Percentiles rank a stretch among this genome's conserved stretches.
Evolutionary conservation across 2,888 invertebrate genomes (phyloP).

Genomic region (Mythimna vitellina): DNA sequence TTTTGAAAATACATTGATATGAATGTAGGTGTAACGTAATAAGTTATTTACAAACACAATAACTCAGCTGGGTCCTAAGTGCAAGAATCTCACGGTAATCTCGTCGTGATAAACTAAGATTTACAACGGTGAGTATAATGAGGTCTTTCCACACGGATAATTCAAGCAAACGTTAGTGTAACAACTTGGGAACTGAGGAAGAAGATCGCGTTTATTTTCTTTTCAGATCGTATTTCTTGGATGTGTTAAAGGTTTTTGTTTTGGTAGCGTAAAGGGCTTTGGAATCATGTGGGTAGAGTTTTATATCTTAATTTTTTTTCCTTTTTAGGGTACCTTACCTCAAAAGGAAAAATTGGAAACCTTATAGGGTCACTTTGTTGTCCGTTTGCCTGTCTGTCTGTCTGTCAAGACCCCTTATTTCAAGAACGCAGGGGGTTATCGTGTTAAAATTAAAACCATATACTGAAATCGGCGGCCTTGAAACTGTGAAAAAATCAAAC

Average conservation of each 20-base stretch:
- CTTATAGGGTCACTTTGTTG: too few relatives aligned
- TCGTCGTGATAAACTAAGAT: slow-evolving; percentile 51
- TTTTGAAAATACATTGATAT: slow-evolving; percentile 4
- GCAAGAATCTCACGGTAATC: slow-evolving; percentile 34
- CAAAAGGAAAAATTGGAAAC: too few relatives aligned
- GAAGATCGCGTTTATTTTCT: slow-evolving; percentile 16
- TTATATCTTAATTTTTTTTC: background rate
- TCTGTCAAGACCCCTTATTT: too few relatives aligned
- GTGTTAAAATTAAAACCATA: too few relatives aligned
- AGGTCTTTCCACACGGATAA: slow-evolving; percentile 40
- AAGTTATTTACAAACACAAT: slow-evolving; percentile 39
- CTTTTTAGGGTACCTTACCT: background rate
- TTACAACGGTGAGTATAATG: slow-evolving; percentile 39
- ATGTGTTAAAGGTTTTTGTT: slow-evolving; percentile 12
- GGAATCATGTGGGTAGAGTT: background rate
- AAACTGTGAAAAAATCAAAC: too few relatives aligned
- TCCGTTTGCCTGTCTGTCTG: too few relatives aligned
- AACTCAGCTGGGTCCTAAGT: slow-evolving; percentile 18
- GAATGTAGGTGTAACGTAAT: slow-evolving; percentile 11
- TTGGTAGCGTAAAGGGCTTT: slow-evolving; percentile 2
- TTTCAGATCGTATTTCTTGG: slow-evolving; percentile 20
- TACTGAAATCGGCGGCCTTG: too few relatives aligned
- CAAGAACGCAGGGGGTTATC: too few relatives aligned
- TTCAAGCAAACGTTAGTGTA: slow-evolving; percentile 28
- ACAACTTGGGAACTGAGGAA: slow-evolving; percentile 27